A percentile compares a stretch with the other conserved stretches of the same genome.
Conservation (phyloP, 2,113 vertebrate genomes). For the Hucho hucho region DNA sequence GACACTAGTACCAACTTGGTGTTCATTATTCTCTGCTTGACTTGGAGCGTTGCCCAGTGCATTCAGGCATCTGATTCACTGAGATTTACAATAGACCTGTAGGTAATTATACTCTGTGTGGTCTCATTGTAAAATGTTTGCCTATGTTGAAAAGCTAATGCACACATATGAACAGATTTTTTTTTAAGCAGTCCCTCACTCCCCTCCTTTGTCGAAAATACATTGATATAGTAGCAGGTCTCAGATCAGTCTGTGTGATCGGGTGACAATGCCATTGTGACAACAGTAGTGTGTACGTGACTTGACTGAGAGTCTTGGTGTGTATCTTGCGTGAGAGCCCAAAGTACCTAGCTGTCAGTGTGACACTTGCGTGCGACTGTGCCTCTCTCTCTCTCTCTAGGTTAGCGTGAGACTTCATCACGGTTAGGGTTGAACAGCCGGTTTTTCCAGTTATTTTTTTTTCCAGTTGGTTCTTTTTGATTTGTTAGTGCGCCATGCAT, state of each 20-base stretch:
- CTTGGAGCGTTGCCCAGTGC: constrained; percentile 55
- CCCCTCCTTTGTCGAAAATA: not conserved
- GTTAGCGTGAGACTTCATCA: constrained; percentile 77
- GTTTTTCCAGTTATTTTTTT: constrained; percentile 77
- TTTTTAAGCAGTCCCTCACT: not conserved
- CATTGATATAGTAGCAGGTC: not conserved
- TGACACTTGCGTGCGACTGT: constrained; percentile 75
- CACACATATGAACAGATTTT: not conserved
- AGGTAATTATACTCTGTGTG: constrained; percentile 41
- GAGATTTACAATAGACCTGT: constrained; percentile 54
- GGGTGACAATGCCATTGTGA: constrained; percentile 10
- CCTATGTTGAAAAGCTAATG: not conserved
- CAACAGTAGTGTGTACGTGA: constrained; percentile 11
- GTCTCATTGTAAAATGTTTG: not conserved
- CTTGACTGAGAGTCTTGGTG: constrained; percentile 39
- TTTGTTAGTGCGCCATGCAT: constrained; percentile 50
- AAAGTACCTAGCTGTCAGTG: constrained; percentile 59
- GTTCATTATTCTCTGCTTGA: constrained; percentile 54
- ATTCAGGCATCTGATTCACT: constrained; percentile 52
- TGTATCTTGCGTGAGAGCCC: constrained; percentile 62
- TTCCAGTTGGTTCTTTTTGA: constrained; percentile 51
- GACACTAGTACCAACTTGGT: not conserved
- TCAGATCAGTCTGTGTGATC: not conserved
- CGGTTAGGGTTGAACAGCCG: constrained; percentile 72
- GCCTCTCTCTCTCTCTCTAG: constrained; percentile 47